A percentile compares a stretch with the other conserved stretches of the same genome.
These are phyloP conservation scores for Thalassarche chlororhynchos DNA, from an alignment of 2,113 vertebrate genomes.

Conservation along the genomic window DNA sequence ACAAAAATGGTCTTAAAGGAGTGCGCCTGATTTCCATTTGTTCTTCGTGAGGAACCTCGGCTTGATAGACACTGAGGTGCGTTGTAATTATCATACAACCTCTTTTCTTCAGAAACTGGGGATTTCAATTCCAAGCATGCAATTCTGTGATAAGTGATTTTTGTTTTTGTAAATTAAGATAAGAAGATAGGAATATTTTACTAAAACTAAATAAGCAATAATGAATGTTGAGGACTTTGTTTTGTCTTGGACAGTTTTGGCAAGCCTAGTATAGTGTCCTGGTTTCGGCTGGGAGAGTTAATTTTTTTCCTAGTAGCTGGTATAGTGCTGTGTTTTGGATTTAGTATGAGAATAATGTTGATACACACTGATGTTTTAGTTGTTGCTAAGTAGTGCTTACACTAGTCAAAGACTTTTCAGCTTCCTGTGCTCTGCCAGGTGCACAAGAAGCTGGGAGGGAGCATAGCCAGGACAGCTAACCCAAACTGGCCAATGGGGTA, in stretches of 20 bases:
- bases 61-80: not conserved
- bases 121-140: not conserved
- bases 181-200: not conserved
- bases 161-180: not conserved
- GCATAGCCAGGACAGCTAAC: no score
- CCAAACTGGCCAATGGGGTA: no score
- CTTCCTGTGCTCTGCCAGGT: no score
- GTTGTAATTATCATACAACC: not conserved
- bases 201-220: not conserved
- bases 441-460: no score
- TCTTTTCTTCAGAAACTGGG: not conserved
- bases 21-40: not conserved
- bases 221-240: not conserved
- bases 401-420: no score
- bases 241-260: not conserved
- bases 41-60: fast-evolving
- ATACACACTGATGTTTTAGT: no score
- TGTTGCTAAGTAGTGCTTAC: no score
- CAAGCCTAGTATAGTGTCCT: not conserved
- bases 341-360: no score
- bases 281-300: no score
- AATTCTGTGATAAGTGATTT: not conserved
- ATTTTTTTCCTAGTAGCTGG: no score
- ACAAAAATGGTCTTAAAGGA: not conserved
- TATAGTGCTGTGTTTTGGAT: no score